phyloP scores from a whole-genome alignment of 1,140 invertebrate genomes.

The Tetragonula clypearis region DNA sequence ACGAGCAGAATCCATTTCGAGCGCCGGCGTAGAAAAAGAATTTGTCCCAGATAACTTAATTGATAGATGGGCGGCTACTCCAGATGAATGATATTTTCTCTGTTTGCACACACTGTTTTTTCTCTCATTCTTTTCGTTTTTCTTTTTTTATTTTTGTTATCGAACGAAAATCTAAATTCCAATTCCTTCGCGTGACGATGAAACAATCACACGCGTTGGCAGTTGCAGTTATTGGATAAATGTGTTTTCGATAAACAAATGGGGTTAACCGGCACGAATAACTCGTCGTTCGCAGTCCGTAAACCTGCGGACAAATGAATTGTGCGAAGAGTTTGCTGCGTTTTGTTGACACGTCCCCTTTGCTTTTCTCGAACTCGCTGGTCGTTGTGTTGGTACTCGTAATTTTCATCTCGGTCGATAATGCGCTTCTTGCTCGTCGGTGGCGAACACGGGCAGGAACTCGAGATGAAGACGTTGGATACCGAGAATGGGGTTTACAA shows the following conservation, averaged over 20 bases:
- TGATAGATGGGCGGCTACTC: not conserved
- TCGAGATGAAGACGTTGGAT: constrained; percentile 15
- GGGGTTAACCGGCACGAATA: not conserved
- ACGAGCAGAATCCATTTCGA: not conserved
- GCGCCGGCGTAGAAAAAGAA: not conserved
- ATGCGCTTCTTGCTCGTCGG: not conserved
- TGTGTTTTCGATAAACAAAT: not conserved
- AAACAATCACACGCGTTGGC: not conserved
- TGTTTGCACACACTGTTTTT: not conserved
- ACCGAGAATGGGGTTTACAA: constrained; percentile 2
- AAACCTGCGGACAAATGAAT: constrained; percentile 14
- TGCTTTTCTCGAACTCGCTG: not conserved
- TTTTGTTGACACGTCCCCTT: not conserved
- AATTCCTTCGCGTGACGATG: not conserved
- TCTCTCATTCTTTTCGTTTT: too few relatives aligned
- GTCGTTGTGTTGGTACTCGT: not conserved
- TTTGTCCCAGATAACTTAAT: not conserved
- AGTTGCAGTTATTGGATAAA: not conserved
- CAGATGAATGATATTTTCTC: not conserved
- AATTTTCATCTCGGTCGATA: constrained; percentile 8
- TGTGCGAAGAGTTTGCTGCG: too few relatives aligned
- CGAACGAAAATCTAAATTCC: not conserved
- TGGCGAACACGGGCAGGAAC: not conserved
- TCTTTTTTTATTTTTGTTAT: not conserved
- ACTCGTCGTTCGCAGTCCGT: not conserved